phyloP scores from a whole-genome alignment of 2,888 invertebrate species.

The Oxytorus armatus region DNA sequence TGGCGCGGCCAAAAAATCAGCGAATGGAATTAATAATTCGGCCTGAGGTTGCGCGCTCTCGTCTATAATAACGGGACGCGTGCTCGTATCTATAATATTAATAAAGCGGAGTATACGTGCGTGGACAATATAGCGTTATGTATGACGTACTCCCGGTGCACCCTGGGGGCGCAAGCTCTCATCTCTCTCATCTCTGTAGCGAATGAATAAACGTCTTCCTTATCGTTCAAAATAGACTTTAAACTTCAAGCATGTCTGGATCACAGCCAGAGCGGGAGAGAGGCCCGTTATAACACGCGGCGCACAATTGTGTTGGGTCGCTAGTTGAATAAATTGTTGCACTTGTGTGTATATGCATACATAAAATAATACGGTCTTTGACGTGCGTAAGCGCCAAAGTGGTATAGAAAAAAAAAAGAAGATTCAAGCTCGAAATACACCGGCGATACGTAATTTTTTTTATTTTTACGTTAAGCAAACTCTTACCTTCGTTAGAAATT shows the following conservation, averaged over 20 bases:
- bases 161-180: slow-evolving; percentile 52
- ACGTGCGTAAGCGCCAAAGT: background rate
- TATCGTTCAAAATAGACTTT: slow-evolving; percentile 83
- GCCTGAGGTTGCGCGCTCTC: slow-evolving; percentile 52
- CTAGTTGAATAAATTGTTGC: slow-evolving; percentile 76
- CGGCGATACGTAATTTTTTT: no score
- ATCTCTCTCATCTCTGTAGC: slow-evolving; percentile 62
- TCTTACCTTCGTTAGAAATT: no score
- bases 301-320: slow-evolving; percentile 79
- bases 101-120: slow-evolving; percentile 40
- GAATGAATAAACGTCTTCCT: slow-evolving; percentile 84
- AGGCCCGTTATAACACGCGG: slow-evolving; percentile 68
- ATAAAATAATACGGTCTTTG: slow-evolving; percentile 10
- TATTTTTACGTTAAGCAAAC: no score
- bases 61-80: slow-evolving; percentile 56
- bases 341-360: background rate
- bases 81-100: slow-evolving; percentile 45
- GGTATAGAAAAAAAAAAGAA: background rate
- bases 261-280: slow-evolving; percentile 78
- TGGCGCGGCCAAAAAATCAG: slow-evolving; percentile 36
- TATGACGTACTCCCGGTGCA: slow-evolving; percentile 79
- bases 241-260: slow-evolving; percentile 83
- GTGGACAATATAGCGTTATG: slow-evolving; percentile 33
- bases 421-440: background rate
- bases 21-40: slow-evolving; percentile 63